Evolutionary conservation across 2,888 invertebrate species (phyloP).

Genomic region (Nomada hirtipes): DNA sequence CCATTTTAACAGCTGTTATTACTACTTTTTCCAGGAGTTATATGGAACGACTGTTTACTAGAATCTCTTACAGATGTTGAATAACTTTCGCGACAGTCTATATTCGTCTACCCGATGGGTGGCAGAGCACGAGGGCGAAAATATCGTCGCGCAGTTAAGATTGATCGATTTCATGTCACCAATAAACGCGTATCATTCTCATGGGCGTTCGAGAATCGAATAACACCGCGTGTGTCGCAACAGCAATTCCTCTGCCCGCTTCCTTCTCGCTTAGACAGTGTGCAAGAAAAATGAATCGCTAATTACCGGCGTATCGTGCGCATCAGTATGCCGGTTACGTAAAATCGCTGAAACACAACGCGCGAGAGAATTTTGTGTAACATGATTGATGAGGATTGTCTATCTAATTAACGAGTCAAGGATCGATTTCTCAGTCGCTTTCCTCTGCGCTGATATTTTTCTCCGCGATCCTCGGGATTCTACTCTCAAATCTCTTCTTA

Average conservation of each 20-base stretch:
- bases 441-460: constrained; percentile 2
- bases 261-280: constrained; percentile 14
- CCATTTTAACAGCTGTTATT: no score
- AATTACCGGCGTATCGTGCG: constrained; percentile 10
- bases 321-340: constrained; percentile 1
- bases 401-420: constrained; percentile 23
- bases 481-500: neutral
- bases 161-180: constrained; percentile 60
- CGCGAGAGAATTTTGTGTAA: constrained; percentile 21
- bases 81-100: neutral
- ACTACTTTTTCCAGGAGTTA: no score
- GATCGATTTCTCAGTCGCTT: constrained; percentile 25
- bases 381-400: constrained; percentile 33
- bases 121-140: constrained; percentile 20
- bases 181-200: constrained; percentile 62
- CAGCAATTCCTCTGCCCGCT: constrained; percentile 41
- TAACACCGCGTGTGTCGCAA: constrained; percentile 68
- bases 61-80: neutral
- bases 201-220: constrained; percentile 70
- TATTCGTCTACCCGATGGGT: neutral
- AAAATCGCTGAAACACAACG: constrained; percentile 6
- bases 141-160: constrained; percentile 61
- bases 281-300: constrained; percentile 30
- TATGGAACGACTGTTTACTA: neutral
- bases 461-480: neutral